phyloP scores from a whole-genome alignment of 2,888 invertebrate species.

The Mythimna loreyi region DNA sequence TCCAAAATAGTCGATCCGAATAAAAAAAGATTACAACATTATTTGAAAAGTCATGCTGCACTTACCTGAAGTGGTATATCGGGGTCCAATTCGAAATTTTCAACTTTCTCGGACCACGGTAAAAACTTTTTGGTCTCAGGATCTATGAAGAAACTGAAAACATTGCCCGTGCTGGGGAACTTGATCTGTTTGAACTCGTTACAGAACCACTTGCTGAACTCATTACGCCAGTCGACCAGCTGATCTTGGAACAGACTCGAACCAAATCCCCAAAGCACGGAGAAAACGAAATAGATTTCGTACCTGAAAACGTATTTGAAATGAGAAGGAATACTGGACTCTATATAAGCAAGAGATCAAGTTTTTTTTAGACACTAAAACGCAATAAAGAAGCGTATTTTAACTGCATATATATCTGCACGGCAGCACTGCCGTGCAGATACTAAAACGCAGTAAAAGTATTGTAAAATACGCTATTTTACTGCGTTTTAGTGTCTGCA shows the following conservation, averaged over 20 bases:
- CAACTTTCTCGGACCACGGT: conserved; percentile 96
- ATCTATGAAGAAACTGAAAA: conserved; percentile 98
- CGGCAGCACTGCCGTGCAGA: too few relatives aligned
- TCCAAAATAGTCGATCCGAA: not conserved
- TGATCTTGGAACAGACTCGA: conserved; percentile 97
- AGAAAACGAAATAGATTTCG: conserved; percentile 98
- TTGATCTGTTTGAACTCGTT: conserved; percentile 97
- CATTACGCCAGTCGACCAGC: conserved; percentile 97
- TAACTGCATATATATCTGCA: too few relatives aligned
- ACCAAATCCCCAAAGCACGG: conserved; percentile 98
- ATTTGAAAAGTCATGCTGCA: not conserved
- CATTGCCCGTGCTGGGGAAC: conserved; percentile 95
- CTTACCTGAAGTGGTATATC: conserved; percentile 97
- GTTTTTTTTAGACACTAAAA: not conserved
- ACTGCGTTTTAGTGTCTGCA: too few relatives aligned
- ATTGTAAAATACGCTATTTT: too few relatives aligned
- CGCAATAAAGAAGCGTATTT: too few relatives aligned
- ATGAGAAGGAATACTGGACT: not conserved
- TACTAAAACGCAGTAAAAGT: too few relatives aligned
- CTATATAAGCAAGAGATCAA: not conserved
- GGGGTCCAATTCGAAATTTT: conserved; percentile 95
- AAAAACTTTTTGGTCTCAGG: conserved; percentile 95
- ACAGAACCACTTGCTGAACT: conserved; percentile 98
- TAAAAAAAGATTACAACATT: not conserved
- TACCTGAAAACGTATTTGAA: conserved; percentile 86